These are phyloP conservation scores for Colletes gigas DNA, from an alignment of 1,140 invertebrate species.

Conservation along the genomic window DNA sequence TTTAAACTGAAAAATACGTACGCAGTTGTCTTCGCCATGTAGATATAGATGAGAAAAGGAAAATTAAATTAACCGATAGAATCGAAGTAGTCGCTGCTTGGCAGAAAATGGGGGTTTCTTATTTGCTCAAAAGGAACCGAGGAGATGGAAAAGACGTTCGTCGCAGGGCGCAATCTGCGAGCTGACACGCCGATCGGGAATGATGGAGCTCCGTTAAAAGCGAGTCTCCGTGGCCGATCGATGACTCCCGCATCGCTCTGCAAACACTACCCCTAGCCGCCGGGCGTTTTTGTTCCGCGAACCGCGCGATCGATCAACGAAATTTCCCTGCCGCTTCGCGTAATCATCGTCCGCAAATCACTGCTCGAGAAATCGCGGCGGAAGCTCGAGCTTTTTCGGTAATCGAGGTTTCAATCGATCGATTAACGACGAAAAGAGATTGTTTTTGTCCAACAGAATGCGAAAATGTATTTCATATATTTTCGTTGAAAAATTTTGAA, in stretches of 20 bases:
- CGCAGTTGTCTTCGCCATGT: no score
- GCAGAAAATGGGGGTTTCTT: no score
- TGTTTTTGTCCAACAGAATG: background rate
- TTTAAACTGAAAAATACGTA: no score
- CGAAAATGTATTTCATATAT: no score
- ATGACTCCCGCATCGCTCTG: constrained; percentile 16
- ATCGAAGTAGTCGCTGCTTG: no score
- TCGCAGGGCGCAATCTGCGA: constrained; percentile 26
- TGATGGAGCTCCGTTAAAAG: constrained; percentile 1
- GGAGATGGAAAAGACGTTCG: constrained; percentile 23
- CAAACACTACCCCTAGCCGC: background rate
- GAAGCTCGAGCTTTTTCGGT: background rate
- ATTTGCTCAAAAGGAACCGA: no score
- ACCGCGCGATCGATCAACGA: constrained; percentile 10
- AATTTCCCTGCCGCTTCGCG: background rate
- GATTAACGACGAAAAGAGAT: background rate
- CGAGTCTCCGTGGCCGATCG: constrained; percentile 13
- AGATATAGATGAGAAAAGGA: no score
- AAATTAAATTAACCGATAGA: no score
- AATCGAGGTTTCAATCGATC: background rate
- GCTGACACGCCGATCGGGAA: constrained; percentile 31
- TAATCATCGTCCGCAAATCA: background rate
- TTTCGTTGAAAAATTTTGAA: no score
- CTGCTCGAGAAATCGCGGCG: background rate
- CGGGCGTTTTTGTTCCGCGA: background rate